Percentiles rank a stretch among this genome's conserved stretches.
These are phyloP conservation scores for Fistularia tabacaria DNA, from an alignment of 2,797 vertebrate species.

Conservation along the genomic window DNA sequence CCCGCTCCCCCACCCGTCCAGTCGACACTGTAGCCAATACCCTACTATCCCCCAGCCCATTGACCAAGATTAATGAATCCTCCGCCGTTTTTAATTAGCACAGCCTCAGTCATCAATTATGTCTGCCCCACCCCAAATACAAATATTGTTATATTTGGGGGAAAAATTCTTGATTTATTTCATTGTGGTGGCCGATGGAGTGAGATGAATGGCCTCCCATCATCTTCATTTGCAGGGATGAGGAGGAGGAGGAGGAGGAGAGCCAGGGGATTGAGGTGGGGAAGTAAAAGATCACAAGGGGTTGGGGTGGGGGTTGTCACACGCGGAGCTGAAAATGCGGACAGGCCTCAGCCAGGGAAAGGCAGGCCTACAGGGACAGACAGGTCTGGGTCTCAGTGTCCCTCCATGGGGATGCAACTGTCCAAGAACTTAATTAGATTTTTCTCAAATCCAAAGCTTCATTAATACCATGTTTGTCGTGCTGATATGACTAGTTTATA, in stretches of 20 bases:
- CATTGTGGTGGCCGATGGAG: slow-evolving; percentile 87
- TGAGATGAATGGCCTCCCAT: slow-evolving; percentile 98
- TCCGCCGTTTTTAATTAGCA: slow-evolving; percentile 96
- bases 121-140: slow-evolving; percentile 82
- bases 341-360: slow-evolving; percentile 31
- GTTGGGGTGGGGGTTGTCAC: slow-evolving; percentile 20
- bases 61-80: slow-evolving; percentile 98
- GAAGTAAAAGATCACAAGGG: slow-evolving; percentile 42
- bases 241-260: slow-evolving; percentile 64
- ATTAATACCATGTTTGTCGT: slow-evolving; percentile 10
- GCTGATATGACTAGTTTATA: slow-evolving; percentile 4
- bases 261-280: slow-evolving; percentile 12
- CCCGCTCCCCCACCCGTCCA: slow-evolving; percentile 34
- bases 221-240: slow-evolving; percentile 84
- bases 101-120: slow-evolving; percentile 95
- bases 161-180: slow-evolving; percentile 96
- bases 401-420: slow-evolving; percentile 30
- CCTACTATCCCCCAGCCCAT: slow-evolving; percentile 31
- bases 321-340: slow-evolving; percentile 41
- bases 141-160: slow-evolving; percentile 99
- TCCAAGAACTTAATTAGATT: slow-evolving; percentile 53
- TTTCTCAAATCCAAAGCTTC: slow-evolving; percentile 31
- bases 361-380: slow-evolving; percentile 37
- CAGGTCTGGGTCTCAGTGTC: slow-evolving; percentile 29
- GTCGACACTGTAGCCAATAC: slow-evolving; percentile 41